phyloP scores from a whole-genome alignment of 2,888 invertebrate species.

The Psylliodes chrysocephalus region DNA sequence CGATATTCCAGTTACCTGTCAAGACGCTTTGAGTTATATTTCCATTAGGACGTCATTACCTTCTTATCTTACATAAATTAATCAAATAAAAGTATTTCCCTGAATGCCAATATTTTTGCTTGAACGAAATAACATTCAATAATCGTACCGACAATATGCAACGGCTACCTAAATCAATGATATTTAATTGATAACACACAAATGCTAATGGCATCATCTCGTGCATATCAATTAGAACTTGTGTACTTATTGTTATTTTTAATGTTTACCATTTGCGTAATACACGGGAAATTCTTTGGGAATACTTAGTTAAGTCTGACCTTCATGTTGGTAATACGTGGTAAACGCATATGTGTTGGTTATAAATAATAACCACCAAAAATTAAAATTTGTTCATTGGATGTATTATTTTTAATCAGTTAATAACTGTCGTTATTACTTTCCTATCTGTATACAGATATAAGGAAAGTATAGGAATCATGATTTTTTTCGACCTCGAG shows the following conservation, averaged over 20 bases:
- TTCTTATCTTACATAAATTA: not conserved
- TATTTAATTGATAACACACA: constrained; percentile 6
- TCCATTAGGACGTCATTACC: not conserved
- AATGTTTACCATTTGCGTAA: not conserved
- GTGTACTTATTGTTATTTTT: not conserved
- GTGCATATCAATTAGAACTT: not conserved
- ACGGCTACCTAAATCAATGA: not conserved
- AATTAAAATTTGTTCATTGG: not conserved
- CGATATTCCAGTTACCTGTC: too few species aligned
- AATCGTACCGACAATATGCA: not conserved
- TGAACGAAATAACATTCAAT: not conserved
- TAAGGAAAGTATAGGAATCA: too few species aligned
- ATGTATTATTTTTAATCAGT: too few species aligned
- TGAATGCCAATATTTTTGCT: not conserved
- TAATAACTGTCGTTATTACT: too few species aligned
- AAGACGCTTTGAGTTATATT: too few species aligned
- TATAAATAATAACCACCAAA: not conserved
- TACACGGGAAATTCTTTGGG: not conserved
- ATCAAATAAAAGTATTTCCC: not conserved
- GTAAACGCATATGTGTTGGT: not conserved
- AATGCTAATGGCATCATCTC: not conserved
- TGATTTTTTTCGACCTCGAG: too few species aligned
- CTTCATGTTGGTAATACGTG: not conserved
- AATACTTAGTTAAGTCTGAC: not conserved
- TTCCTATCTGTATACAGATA: too few species aligned